Evolutionary conservation across 37 sponge, comb jelly and placozoan species (phyloP), one percentile per base, ranked within the genome.

Genomic region (Lycopodina hypogea): DNA sequence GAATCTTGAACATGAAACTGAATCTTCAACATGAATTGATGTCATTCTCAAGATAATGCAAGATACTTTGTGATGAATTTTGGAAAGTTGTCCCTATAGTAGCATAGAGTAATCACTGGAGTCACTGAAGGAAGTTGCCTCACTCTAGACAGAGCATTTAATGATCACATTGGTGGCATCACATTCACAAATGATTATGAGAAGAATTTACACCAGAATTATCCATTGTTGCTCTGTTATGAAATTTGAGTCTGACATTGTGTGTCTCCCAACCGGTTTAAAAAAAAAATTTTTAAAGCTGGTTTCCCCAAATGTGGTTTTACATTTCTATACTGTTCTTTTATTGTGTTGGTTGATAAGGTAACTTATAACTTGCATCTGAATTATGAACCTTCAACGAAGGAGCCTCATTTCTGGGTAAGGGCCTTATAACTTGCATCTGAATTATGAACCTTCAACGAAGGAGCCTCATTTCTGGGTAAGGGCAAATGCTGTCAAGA

Each of bases 281-380:
- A n/a, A n/a, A n/a, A n/a, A n/a, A n/a, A 24, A 0, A 9, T 86
- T 33, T 86, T 86, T 74, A 39, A 79, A 7, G 67, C 67, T 26
- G 86, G 86, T 12, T 86, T 74, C 65, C 80, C 86, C 12, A 86
- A 86, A 68, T 79, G 86, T 74, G 86, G 86, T 7, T 78, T 80
- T 0, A 78, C 75, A 0, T 71, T 72, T 32, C 57, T 86, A 1
- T 86, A 57, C 50, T 80, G 81, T 58, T 55, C 70, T 28, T 1
- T 80, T 3, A 69, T 58, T 24, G 56, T 3, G 7, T 29, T 78
- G 55, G 1, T 60, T 37, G 7, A 39, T 0, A 17, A 40, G 21
- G 3, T 0, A 3, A 71, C 36, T n/a, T 6, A 24, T 8, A 68
- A 33, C 37, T 17, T 55, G 36, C 48, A 1, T 17, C 30, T 42